Percentiles rank a stretch among this genome's conserved stretches.
Conservation (phyloP, 2,888 invertebrate genomes). For the Torymus auratus region DNA sequence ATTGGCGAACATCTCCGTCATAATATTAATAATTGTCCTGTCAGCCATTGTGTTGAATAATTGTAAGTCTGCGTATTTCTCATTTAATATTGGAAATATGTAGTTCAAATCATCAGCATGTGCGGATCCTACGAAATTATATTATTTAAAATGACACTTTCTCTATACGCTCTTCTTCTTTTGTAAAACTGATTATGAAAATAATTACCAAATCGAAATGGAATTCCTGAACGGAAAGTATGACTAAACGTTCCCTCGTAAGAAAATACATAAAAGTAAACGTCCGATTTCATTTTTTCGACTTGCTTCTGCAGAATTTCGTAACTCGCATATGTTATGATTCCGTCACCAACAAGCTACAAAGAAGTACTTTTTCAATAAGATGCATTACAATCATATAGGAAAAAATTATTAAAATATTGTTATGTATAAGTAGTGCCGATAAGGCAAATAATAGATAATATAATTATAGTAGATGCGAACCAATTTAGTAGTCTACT, state of each 20-base stretch:
- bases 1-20: slow-evolving; percentile 69
- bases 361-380: not conserved
- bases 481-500: too few relatives aligned
- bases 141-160: not conserved
- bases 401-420: not conserved
- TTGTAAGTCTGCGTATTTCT: slow-evolving; percentile 51
- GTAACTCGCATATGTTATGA: slow-evolving; percentile 62
- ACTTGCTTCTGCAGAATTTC: slow-evolving; percentile 58
- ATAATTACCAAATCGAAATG: slow-evolving; percentile 63
- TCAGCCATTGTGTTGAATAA: slow-evolving; percentile 66
- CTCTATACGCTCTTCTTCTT: not conserved
- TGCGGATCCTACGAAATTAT: slow-evolving; percentile 60
- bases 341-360: slow-evolving; percentile 64
- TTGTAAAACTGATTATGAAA: not conserved
- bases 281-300: slow-evolving; percentile 64
- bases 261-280: slow-evolving; percentile 66
- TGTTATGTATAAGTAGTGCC: too few relatives aligned
- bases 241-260: slow-evolving; percentile 68
- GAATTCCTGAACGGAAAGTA: slow-evolving; percentile 53
- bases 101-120: slow-evolving; percentile 71
- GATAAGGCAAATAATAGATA: too few relatives aligned
- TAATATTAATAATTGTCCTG: slow-evolving; percentile 66
- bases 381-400: not conserved
- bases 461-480: too few relatives aligned
- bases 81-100: slow-evolving; percentile 65